Percentiles rank a stretch among this genome's conserved stretches.
Evolutionary conservation across 2,113 vertebrate genomes (phyloP).

Genomic region (Lathamus discolor): DNA sequence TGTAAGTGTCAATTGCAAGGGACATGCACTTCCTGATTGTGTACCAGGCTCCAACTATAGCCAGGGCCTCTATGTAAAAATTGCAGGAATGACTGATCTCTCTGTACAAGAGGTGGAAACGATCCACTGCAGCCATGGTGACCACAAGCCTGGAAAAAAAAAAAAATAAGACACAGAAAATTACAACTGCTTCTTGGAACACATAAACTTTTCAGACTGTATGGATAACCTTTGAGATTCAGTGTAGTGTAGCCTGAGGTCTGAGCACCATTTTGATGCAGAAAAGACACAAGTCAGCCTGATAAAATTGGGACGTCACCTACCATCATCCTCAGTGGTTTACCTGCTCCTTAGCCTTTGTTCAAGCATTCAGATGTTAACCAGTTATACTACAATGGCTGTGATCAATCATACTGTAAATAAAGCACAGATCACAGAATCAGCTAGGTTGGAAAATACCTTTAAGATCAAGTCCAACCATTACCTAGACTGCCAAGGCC

Average conservation of each 20-base stretch:
- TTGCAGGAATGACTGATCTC: constrained; percentile 87
- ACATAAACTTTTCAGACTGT: not conserved
- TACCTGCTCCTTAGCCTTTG: not conserved
- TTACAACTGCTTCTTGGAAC: not conserved
- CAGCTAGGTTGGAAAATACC: not conserved
- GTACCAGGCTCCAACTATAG: constrained; percentile 89
- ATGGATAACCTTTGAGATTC: not conserved
- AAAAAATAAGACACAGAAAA: not conserved
- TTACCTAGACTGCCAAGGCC: not conserved
- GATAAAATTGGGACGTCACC: not conserved
- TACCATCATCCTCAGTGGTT: not conserved
- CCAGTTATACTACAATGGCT: not conserved
- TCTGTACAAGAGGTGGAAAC: constrained; percentile 86
- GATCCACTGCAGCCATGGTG: constrained; percentile 93
- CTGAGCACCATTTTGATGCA: not conserved
- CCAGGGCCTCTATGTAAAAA: constrained; percentile 86
- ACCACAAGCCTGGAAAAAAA: constrained; percentile 3
- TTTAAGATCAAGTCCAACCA: not conserved
- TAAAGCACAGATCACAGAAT: not conserved
- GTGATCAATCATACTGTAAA: not conserved
- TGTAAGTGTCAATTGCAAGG: constrained; percentile 79
- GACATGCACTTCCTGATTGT: constrained; percentile 76
- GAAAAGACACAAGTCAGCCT: not conserved
- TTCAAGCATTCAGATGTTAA: not conserved
- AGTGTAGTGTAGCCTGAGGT: not conserved